A percentile compares a stretch with the other conserved stretches of the same genome.
Evolutionary conservation across 64 coral and sea anemone species (phyloP).

Genomic region (Platygyra sinensis): DNA sequence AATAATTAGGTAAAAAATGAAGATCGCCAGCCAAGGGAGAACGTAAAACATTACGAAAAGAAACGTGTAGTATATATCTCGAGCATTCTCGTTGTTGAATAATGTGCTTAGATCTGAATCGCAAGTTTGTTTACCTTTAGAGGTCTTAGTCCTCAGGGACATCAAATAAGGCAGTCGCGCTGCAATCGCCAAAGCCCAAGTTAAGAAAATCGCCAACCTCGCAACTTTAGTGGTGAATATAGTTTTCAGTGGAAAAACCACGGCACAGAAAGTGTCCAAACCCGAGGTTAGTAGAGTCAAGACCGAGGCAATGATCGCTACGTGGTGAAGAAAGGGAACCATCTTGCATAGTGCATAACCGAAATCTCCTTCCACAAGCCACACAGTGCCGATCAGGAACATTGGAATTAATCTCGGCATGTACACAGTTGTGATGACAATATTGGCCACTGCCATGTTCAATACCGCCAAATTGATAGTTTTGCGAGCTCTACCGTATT

Average conservation of each 20-base stretch:
- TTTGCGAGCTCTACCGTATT: background rate
- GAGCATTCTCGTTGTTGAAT: conserved; percentile 23
- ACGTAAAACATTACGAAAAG: conserved; percentile 47
- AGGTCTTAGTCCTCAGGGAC: background rate
- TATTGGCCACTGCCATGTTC: conserved; percentile 1
- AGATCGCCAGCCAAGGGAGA: conserved; percentile 33
- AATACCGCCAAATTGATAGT: conserved; percentile 5
- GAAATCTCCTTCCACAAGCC: background rate
- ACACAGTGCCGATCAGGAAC: background rate
- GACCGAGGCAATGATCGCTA: conserved; percentile 17
- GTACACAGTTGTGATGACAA: conserved; percentile 15
- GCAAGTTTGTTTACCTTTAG: background rate
- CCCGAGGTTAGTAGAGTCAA: background rate
- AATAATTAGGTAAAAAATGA: conserved; percentile 28
- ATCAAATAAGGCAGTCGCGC: conserved; percentile 44
- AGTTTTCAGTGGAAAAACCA: conserved; percentile 18
- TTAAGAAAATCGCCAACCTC: conserved; percentile 29
- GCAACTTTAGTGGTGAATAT: background rate
- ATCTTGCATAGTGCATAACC: conserved; percentile 27
- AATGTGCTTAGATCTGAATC: conserved; percentile 5
- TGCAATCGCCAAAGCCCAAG: conserved; percentile 22
- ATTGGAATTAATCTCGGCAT: conserved; percentile 40
- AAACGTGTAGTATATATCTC: conserved; percentile 56
- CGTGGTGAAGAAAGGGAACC: conserved; percentile 21
- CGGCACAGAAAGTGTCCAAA: conserved; percentile 17